Conservation (phyloP, 2,888 invertebrate species). For the Pachymerium ferrugineum region DNA sequence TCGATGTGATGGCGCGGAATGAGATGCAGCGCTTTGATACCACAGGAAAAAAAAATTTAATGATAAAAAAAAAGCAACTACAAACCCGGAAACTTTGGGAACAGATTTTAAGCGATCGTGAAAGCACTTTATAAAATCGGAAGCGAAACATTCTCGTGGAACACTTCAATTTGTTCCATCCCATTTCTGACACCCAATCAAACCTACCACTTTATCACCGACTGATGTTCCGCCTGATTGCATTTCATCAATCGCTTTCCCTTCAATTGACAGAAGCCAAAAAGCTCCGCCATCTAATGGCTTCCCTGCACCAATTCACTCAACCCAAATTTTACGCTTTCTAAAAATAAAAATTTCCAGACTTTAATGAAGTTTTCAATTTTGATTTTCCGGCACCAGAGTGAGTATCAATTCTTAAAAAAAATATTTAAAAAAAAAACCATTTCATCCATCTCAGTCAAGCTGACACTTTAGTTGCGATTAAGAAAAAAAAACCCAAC, state of each 20-base stretch:
- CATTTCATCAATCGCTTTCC: neutral
- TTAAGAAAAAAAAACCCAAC: neutral
- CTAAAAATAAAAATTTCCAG: neutral
- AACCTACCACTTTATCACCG: neutral
- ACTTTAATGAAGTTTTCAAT: neutral
- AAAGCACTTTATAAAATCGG: too few species aligned
- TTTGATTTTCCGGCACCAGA: neutral
- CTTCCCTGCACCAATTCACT: neutral
- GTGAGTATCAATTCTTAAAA: neutral
- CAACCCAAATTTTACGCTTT: too few species aligned
- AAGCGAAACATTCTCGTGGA: too few species aligned
- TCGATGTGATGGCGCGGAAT: too few species aligned
- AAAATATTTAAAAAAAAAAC: neutral
- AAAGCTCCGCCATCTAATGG: neutral
- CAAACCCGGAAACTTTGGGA: too few species aligned
- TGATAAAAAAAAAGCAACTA: too few species aligned
- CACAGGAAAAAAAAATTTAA: too few species aligned
- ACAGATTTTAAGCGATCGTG: too few species aligned
- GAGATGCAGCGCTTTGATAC: too few species aligned
- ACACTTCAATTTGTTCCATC: too few species aligned
- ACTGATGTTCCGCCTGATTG: neutral
- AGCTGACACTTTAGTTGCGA: neutral
- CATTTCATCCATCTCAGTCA: conserved; percentile 2
- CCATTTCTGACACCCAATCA: neutral
- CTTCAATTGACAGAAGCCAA: neutral